Conservation (phyloP, 2,888 invertebrate genomes). For the Holacanthella duospinosa region DNA sequence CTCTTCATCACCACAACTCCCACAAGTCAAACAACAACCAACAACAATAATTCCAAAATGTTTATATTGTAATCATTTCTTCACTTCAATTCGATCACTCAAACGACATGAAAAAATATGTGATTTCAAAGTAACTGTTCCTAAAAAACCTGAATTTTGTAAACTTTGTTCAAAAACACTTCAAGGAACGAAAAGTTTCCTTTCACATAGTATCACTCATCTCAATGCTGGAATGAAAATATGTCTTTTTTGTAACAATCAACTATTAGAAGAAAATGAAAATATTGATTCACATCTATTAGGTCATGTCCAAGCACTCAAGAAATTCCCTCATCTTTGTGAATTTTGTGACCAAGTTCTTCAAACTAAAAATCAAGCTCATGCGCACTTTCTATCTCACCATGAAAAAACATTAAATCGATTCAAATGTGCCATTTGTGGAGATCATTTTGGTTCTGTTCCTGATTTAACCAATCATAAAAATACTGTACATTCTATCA, state of each 20-base stretch:
- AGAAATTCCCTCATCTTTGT: background rate
- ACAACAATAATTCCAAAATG: background rate
- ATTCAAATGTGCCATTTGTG: slow-evolving; percentile 1
- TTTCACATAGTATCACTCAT: background rate
- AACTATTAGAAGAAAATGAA: background rate
- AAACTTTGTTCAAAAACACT: background rate
- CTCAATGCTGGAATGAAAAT: background rate
- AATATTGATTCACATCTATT: background rate
- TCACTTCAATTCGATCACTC: background rate
- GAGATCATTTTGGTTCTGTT: background rate
- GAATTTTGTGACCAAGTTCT: background rate
- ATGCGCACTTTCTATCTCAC: background rate
- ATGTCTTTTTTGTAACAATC: background rate
- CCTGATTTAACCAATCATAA: background rate
- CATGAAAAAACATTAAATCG: background rate
- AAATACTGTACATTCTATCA: background rate
- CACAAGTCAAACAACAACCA: background rate
- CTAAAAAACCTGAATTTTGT: background rate
- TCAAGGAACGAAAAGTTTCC: background rate
- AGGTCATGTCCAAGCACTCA: background rate
- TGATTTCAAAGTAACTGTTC: background rate
- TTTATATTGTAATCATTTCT: background rate
- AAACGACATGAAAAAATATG: background rate
- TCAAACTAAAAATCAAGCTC: background rate
- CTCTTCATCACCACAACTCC: background rate